Conservation (phyloP, 2,888 invertebrate species). For the Tachystola acroxantha region DNA sequence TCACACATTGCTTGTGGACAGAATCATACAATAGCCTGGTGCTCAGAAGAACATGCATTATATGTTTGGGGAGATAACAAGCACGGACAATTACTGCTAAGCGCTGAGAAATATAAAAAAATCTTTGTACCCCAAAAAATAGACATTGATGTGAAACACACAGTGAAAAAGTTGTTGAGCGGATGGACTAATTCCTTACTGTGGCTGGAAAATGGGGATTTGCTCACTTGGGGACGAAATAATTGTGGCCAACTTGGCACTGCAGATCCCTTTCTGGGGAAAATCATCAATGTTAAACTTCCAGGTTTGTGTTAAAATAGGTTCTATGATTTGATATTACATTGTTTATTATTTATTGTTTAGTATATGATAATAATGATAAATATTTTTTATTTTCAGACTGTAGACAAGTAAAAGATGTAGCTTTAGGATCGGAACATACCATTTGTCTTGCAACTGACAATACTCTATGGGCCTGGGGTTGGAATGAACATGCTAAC, state of each 20-base stretch:
- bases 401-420: constrained; percentile 67
- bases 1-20: constrained; percentile 87
- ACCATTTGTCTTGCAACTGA: constrained; percentile 82
- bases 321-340: neutral
- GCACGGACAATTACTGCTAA: constrained; percentile 85
- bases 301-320: constrained; percentile 55
- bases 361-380: too few species aligned
- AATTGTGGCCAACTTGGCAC: constrained; percentile 87
- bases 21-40: constrained; percentile 84
- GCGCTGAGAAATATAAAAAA: constrained; percentile 67
- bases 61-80: constrained; percentile 92
- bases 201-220: constrained; percentile 78
- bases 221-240: constrained; percentile 90
- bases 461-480: constrained; percentile 86
- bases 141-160: constrained; percentile 73
- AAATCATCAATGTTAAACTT: constrained; percentile 45
- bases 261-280: constrained; percentile 39
- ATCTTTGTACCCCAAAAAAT: constrained; percentile 74
- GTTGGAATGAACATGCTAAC: constrained; percentile 94
- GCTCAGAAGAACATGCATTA: constrained; percentile 72
- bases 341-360: neutral
- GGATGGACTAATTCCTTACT: constrained; percentile 90
- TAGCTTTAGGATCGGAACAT: constrained; percentile 89
- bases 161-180: constrained; percentile 77
- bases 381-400: too few species aligned